phyloP scores from a whole-genome alignment of 2,113 vertebrate genomes.

The Orcinus orca region DNA sequence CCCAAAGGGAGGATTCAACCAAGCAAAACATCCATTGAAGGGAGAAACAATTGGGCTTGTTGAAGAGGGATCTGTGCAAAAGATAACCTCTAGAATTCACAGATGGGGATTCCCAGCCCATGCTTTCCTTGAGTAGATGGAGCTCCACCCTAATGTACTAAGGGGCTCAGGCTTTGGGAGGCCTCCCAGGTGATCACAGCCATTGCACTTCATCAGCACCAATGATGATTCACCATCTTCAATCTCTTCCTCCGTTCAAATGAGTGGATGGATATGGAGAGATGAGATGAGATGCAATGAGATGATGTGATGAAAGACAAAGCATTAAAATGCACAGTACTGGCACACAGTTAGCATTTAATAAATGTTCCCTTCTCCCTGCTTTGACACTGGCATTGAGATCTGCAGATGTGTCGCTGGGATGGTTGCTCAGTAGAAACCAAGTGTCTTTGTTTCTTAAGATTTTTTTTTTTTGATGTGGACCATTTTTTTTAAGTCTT shows the following conservation, averaged over 20 bases:
- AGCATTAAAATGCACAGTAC: background rate
- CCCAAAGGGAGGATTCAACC: background rate
- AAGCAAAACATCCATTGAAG: background rate
- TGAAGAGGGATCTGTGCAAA: background rate
- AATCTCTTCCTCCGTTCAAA: background rate
- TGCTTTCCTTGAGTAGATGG: background rate
- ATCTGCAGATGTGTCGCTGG: background rate
- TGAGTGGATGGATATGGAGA: background rate
- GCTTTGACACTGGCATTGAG: background rate
- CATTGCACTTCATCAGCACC: background rate
- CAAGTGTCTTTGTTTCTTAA: background rate
- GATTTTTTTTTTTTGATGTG: no score
- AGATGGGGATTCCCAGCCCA: background rate
- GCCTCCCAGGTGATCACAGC: background rate
- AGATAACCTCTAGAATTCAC: background rate
- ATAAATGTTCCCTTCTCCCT: background rate
- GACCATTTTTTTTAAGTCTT: no score
- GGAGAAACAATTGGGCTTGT: background rate
- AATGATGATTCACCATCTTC: background rate
- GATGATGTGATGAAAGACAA: background rate
- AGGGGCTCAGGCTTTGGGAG: background rate
- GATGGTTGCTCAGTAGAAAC: background rate
- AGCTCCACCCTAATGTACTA: background rate
- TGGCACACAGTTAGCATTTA: background rate
- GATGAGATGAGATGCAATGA: background rate